Percentiles rank a stretch among this genome's conserved stretches.
Conservation (phyloP, 2,797 vertebrate species). For the Phrynocephalus guinanensis region DNA sequence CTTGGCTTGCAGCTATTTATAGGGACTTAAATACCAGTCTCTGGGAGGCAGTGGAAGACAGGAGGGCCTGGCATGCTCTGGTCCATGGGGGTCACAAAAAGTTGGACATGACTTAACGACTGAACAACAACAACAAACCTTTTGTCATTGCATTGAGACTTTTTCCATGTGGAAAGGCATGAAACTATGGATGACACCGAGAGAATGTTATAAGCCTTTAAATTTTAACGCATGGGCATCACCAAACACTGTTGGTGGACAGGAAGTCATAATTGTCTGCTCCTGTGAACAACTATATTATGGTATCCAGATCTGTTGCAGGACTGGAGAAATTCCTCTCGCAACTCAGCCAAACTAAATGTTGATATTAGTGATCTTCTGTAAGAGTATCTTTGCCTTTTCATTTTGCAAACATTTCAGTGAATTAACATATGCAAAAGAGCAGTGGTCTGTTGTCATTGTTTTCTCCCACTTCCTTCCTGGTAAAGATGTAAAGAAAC, state of each 20-base stretch:
- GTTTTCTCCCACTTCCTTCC: not conserved
- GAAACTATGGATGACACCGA: not conserved
- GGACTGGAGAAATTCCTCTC: not conserved
- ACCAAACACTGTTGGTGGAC: constrained; percentile 11
- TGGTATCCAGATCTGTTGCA: constrained; percentile 13
- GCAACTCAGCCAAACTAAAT: constrained; percentile 18
- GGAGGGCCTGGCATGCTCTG: too few species aligned
- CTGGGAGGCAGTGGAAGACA: too few species aligned
- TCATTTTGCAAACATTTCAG: constrained; percentile 27
- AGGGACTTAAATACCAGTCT: not conserved
- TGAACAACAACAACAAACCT: not conserved
- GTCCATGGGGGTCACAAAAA: too few species aligned
- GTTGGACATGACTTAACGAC: too few species aligned
- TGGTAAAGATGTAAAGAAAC: not conserved
- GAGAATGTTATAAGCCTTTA: not conserved
- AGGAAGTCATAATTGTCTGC: not conserved
- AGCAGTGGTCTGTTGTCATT: not conserved
- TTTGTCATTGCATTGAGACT: not conserved
- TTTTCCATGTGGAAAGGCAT: not conserved
- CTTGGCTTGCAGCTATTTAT: constrained; percentile 1
- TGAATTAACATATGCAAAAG: constrained; percentile 44
- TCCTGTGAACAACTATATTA: not conserved
- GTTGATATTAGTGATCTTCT: constrained; percentile 15
- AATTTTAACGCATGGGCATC: constrained; percentile 7
- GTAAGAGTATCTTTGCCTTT: constrained; percentile 20